Conservation (phyloP, 2,888 invertebrate genomes). For the Chalcis sispes region DNA sequence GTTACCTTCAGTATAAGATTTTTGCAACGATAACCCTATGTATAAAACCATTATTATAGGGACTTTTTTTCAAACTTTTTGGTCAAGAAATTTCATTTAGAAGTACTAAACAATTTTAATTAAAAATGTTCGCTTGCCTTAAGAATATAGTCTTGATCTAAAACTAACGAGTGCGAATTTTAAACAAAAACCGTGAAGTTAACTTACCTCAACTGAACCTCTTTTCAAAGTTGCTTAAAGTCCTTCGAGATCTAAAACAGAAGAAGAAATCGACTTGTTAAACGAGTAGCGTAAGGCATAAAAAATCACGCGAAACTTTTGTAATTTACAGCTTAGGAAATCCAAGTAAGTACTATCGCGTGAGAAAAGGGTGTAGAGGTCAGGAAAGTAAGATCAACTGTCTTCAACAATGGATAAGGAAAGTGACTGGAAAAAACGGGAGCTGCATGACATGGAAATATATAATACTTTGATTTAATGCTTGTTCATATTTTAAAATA, state of each 20-base stretch:
- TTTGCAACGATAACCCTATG: too few relatives aligned
- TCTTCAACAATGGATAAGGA: constrained; percentile 22
- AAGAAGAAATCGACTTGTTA: constrained; percentile 61
- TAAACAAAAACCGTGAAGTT: constrained; percentile 36
- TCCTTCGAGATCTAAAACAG: constrained; percentile 67
- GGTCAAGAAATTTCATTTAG: constrained; percentile 24
- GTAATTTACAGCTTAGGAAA: constrained; percentile 70
- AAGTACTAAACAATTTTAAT: constrained; percentile 32
- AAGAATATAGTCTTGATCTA: constrained; percentile 22
- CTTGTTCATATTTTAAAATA: neutral
- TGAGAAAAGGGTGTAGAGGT: constrained; percentile 53
- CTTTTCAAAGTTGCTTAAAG: constrained; percentile 57
- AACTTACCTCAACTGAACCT: constrained; percentile 63
- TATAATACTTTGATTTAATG: constrained; percentile 3
- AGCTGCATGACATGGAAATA: neutral
- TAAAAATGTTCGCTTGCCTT: constrained; percentile 29
- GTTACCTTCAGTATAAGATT: too few relatives aligned
- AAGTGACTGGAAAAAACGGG: constrained; percentile 7
- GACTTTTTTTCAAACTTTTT: neutral
- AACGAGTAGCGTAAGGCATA: constrained; percentile 57
- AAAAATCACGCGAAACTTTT: constrained; percentile 65
- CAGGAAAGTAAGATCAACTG: constrained; percentile 33
- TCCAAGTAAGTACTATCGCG: constrained; percentile 65
- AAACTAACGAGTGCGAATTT: constrained; percentile 49
- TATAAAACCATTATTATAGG: neutral